Evolutionary conservation across 2,113 vertebrate genomes (phyloP).

Genomic region (Synchiropus splendidus): DNA sequence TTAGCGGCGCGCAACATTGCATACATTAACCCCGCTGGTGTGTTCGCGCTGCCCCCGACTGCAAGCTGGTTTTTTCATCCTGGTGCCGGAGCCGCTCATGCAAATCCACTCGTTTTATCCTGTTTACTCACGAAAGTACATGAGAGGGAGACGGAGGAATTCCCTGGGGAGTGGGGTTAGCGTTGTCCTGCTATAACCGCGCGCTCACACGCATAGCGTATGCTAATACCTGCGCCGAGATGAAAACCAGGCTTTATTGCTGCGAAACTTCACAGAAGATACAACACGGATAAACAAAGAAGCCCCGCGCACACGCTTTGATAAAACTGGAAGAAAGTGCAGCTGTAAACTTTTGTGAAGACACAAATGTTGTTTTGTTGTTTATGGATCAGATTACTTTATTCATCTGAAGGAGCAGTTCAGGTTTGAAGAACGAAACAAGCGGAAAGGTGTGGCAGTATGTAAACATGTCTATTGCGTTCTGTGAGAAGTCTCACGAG

Average conservation of each 20-base stretch:
- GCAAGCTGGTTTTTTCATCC: slow-evolving; percentile 26
- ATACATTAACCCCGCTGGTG: slow-evolving; percentile 41
- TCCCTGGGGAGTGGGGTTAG: slow-evolving; percentile 39
- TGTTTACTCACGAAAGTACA: slow-evolving; percentile 49
- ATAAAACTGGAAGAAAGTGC: slow-evolving; percentile 26
- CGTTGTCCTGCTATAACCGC: slow-evolving; percentile 23
- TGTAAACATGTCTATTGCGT: not conserved
- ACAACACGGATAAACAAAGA: slow-evolving; percentile 44
- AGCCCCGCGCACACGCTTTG: slow-evolving; percentile 17
- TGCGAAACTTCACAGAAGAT: slow-evolving; percentile 26
- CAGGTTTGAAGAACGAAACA: too few relatives aligned
- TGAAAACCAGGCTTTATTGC: slow-evolving; percentile 15
- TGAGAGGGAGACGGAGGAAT: slow-evolving; percentile 39
- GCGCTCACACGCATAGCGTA: slow-evolving; percentile 24
- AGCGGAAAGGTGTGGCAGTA: too few relatives aligned
- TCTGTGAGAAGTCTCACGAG: too few relatives aligned
- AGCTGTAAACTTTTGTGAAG: slow-evolving; percentile 6
- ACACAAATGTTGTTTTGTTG: too few relatives aligned
- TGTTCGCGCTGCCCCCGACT: slow-evolving; percentile 12
- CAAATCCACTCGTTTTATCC: slow-evolving; percentile 56
- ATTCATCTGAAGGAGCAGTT: too few relatives aligned
- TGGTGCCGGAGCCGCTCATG: slow-evolving; percentile 29
- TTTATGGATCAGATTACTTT: too few relatives aligned
- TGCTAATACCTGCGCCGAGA: slow-evolving; percentile 38
- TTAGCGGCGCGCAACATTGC: slow-evolving; percentile 44